Evolutionary conservation across 2,888 invertebrate species (phyloP).

Genomic region (Ormyrus pomaceus): DNA sequence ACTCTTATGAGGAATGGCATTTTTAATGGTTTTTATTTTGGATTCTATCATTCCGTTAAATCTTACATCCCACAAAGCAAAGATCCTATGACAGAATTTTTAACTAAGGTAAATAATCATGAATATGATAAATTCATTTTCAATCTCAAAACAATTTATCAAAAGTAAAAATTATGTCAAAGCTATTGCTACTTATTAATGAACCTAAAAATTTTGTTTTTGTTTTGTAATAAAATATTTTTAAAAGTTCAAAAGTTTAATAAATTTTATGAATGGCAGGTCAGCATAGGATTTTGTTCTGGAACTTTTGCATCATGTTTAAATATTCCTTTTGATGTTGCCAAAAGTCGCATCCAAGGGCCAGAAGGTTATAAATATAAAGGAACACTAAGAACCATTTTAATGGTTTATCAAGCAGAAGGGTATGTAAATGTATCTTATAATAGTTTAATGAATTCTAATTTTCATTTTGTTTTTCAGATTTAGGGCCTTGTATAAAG

Average conservation of each 20-base stretch:
- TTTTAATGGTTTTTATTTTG: constrained; percentile 96
- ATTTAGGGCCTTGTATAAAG: constrained; percentile 92
- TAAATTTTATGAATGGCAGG: constrained; percentile 52
- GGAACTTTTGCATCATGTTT: constrained; percentile 91
- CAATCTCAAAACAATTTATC: too few relatives aligned
- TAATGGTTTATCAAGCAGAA: constrained; percentile 89
- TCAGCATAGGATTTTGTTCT: constrained; percentile 88
- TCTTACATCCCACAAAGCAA: constrained; percentile 82
- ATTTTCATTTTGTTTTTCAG: constrained; percentile 76
- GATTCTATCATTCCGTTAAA: constrained; percentile 95
- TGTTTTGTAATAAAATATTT: background rate
- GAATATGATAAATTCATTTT: too few relatives aligned
- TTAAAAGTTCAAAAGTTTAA: background rate
- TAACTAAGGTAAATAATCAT: constrained; percentile 78
- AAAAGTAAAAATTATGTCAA: background rate
- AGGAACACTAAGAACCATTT: constrained; percentile 85
- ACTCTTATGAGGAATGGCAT: constrained; percentile 93
- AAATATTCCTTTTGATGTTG: constrained; percentile 98
- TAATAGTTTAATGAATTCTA: constrained; percentile 15
- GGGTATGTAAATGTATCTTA: constrained; percentile 79
- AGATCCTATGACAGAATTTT: constrained; percentile 84
- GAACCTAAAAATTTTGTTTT: constrained; percentile 2
- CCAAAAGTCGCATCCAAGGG: constrained; percentile 96
- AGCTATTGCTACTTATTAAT: background rate
- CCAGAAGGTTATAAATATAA: constrained; percentile 89